These are phyloP conservation scores for human (Homo sapiens) DNA, from an alignment of 2,113 vertebrate species.

Conservation along the genomic window DNA sequence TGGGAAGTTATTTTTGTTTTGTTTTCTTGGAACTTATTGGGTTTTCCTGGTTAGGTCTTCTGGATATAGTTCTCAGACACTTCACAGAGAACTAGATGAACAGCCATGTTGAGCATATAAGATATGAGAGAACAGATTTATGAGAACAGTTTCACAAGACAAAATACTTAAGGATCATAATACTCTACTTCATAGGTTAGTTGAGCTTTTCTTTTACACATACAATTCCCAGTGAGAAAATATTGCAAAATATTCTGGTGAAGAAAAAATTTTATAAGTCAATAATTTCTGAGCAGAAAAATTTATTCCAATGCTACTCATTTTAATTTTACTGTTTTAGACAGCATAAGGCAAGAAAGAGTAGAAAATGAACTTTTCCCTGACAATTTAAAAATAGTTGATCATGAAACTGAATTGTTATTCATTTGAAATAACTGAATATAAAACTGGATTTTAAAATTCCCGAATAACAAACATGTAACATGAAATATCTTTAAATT, in stretches of 20 bases:
- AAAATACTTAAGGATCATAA: not conserved
- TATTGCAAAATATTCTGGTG: slow-evolving; percentile 18
- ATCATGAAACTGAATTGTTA: slow-evolving; percentile 18
- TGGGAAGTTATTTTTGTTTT: slow-evolving; percentile 5
- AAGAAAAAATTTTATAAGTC: not conserved
- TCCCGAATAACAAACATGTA: not conserved
- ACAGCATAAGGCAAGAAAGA: not conserved
- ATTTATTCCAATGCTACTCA: not conserved
- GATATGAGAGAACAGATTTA: not conserved
- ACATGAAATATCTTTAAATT: slow-evolving; percentile 22
- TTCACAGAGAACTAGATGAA: not conserved
- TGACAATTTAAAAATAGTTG: not conserved
- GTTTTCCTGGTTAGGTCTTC: not conserved
- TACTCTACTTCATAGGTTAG: not conserved
- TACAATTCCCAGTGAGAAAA: slow-evolving; percentile 1
- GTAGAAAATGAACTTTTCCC: not conserved
- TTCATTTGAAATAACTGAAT: slow-evolving; percentile 27
- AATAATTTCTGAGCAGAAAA: slow-evolving; percentile 40
- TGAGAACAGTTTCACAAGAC: not conserved
- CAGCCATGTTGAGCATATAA: not conserved
- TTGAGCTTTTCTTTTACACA: not conserved
- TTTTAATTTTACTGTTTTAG: not conserved
- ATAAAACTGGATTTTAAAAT: not conserved
- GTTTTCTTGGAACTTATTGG: not conserved
- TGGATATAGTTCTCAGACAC: not conserved